Base-by-base conservation (phyloP, 2,888 invertebrate genomes). In the Drosophila testacea region DNA sequence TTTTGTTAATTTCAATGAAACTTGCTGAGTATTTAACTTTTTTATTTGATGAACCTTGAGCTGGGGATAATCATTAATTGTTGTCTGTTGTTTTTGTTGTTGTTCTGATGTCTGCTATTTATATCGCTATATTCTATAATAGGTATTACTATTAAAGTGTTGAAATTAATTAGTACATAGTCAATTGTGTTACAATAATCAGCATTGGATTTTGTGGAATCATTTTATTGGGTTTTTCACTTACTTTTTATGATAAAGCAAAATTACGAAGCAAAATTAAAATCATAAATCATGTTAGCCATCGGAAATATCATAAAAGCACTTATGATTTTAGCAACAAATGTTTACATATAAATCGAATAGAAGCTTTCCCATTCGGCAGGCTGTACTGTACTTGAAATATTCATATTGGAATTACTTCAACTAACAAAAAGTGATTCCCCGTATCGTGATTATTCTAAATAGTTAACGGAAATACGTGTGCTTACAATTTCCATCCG, bases 361-460 rank as follows among this genome's bases (percentile, higher is more conserved):
- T 11, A n/a, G 30, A 41, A 9, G 11, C 6, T 13, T 2, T 30
- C 47, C 6, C 50, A 32, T 10, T 16, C 7, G 7, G 2, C 42
- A 57, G n/a, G 57, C 54, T 68, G 57, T 50, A 62, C 59, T 57
- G 56, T 67, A 50, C 28, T 30, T 30, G 4, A 13, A 6, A 54
- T 30, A 38, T 27, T 13, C 27, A 0, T 34, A 57, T 38, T 30
- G 9, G 7, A 16, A 11, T 28, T 6, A 30, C 39, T 5, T 10
- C 27, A 16, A 30, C 10, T 10, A n/a, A 42, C 0, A 7, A 39
- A 30, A 34, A 5, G 54, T 52, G 44, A 36, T 54, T 52, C 42
- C 28, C 61, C 44, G 11, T 4, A 9, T 42, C 27, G 52, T 52
- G 42, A 51, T 41, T 30, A 28, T 27, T 13, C 13, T n/a, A 30